Percentiles rank a stretch among this genome's conserved stretches.
Conservation (phyloP, 1,140 invertebrate genomes). For the Tetranychus urticae region DNA sequence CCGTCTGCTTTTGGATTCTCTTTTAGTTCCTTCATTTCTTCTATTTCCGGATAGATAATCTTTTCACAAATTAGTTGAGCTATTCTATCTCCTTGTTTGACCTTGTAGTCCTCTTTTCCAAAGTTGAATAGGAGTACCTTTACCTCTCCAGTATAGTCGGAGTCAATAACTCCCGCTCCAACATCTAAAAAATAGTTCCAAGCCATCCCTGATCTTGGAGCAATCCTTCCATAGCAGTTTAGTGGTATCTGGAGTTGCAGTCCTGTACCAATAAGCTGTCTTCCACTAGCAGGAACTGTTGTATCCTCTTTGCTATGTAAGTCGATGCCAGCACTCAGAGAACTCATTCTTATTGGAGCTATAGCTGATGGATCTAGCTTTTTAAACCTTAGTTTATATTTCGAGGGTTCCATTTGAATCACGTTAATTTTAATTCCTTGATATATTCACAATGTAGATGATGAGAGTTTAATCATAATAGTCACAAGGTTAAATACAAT, state of each 20-base stretch:
- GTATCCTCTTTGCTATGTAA: slow-evolving; percentile 63
- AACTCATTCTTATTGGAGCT: too few relatives aligned
- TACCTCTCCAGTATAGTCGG: slow-evolving; percentile 77
- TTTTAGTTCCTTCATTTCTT: slow-evolving; percentile 39
- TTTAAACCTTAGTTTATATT: too few relatives aligned
- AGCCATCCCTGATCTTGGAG: slow-evolving; percentile 83
- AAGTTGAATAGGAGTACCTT: slow-evolving; percentile 88
- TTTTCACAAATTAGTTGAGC: slow-evolving; percentile 90
- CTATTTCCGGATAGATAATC: slow-evolving; percentile 57
- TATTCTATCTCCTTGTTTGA: slow-evolving; percentile 60
- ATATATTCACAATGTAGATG: too few relatives aligned
- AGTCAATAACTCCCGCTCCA: slow-evolving; percentile 84
- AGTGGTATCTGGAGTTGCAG: slow-evolving; percentile 41
- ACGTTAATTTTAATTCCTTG: too few relatives aligned
- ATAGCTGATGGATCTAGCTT: too few relatives aligned
- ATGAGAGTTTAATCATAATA: too few relatives aligned
- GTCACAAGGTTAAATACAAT: too few relatives aligned
- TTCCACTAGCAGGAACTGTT: slow-evolving; percentile 53
- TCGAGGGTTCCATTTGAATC: too few relatives aligned
- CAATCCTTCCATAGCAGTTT: slow-evolving; percentile 82
- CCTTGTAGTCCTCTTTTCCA: slow-evolving; percentile 45
- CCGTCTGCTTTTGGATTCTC: slow-evolving; percentile 6
- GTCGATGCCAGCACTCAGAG: slow-evolving; percentile 73
- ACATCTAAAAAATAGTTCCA: slow-evolving; percentile 89
- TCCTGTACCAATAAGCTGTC: slow-evolving; percentile 68